Evolutionary conservation across 2,888 invertebrate genomes (phyloP).

Genomic region (Metallyticus violacea): DNA sequence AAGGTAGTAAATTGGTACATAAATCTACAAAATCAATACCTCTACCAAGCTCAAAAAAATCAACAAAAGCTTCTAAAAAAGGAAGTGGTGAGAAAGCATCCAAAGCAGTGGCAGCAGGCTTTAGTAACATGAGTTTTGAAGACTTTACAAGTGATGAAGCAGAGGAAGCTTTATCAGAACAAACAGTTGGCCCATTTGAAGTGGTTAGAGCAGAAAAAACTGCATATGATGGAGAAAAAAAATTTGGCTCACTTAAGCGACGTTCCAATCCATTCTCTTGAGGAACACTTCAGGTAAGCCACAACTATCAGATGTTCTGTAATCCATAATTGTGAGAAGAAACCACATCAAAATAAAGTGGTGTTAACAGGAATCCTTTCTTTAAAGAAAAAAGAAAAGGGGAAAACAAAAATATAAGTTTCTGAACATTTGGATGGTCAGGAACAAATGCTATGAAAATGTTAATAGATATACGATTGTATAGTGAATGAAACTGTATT

Average conservation of each 20-base stretch:
- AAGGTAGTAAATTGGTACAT: slow-evolving; percentile 38
- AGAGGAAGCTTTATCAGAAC: slow-evolving; percentile 45
- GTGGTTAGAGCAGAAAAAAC: slow-evolving; percentile 50
- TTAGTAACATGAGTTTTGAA: slow-evolving; percentile 73
- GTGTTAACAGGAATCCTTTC: neutral
- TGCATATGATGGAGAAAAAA: slow-evolving; percentile 42
- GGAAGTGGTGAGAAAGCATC: slow-evolving; percentile 36
- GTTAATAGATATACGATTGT: neutral
- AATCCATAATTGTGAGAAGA: neutral
- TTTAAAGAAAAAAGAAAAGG: too few relatives aligned
- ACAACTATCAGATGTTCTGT: slow-evolving; percentile 11
- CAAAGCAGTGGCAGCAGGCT: slow-evolving; percentile 50
- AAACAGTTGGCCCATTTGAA: slow-evolving; percentile 58
- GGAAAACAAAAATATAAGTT: neutral
- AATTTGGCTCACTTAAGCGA: slow-evolving; percentile 48
- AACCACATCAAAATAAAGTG: neutral
- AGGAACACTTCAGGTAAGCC: slow-evolving; percentile 33
- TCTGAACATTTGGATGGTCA: neutral
- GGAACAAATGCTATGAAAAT: neutral
- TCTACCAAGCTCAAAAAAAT: slow-evolving; percentile 39
- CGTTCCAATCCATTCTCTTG: slow-evolving; percentile 51
- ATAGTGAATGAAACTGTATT: neutral
- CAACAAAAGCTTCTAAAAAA: slow-evolving; percentile 39
- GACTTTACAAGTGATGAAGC: slow-evolving; percentile 67
- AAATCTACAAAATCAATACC: slow-evolving; percentile 39